These are phyloP conservation scores for Pharmacophagus antenor DNA, from an alignment of 2,888 invertebrate species.

Conservation along the genomic window DNA sequence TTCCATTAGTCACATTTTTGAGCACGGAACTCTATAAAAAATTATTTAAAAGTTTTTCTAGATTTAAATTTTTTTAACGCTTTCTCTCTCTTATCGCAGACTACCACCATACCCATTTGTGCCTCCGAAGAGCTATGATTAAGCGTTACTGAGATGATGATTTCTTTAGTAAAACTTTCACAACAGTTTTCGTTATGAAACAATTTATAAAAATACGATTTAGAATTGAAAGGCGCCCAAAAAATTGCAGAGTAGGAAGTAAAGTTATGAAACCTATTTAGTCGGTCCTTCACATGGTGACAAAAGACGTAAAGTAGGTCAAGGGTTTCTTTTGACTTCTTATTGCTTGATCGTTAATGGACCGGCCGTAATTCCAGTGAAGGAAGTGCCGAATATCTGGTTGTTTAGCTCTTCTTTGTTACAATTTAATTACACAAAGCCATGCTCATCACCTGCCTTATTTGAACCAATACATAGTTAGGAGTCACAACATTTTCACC, in stretches of 20 bases:
- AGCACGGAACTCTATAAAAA: too few species aligned
- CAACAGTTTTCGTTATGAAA: too few species aligned
- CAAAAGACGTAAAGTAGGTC: neutral
- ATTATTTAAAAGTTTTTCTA: too few species aligned
- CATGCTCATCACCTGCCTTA: neutral
- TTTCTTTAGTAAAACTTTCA: too few species aligned
- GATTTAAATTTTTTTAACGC: too few species aligned
- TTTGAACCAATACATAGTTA: neutral
- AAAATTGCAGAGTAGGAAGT: neutral
- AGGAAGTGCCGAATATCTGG: neutral
- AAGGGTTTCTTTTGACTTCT: constrained; percentile 1
- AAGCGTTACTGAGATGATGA: too few species aligned
- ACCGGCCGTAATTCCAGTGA: neutral
- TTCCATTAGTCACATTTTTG: too few species aligned
- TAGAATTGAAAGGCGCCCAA: neutral
- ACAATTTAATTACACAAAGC: neutral
- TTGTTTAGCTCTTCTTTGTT: neutral
- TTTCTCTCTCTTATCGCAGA: too few species aligned
- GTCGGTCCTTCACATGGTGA: neutral
- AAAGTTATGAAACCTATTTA: neutral
- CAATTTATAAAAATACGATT: neutral
- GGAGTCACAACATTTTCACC: too few species aligned
- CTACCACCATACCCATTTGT: too few species aligned
- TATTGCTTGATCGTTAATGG: neutral
- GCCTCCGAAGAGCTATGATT: too few species aligned